Conservation (phyloP, 2,113 vertebrate species). For the Coturnix japonica region DNA sequence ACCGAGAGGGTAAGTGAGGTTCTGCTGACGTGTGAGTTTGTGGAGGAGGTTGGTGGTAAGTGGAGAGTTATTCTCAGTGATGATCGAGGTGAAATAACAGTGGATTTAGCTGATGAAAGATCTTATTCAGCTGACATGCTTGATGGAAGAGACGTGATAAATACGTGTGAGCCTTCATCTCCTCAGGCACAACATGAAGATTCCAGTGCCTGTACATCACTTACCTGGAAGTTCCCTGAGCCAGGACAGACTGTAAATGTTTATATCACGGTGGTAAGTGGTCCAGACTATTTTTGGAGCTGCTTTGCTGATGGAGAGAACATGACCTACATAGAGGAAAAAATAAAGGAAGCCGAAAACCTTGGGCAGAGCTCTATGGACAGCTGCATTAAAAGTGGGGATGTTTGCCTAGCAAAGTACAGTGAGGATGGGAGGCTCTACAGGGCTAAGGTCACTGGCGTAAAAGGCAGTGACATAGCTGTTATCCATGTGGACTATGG, state of each 20-base stretch:
- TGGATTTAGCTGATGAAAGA: slow-evolving; percentile 55
- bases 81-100: slow-evolving; percentile 69
- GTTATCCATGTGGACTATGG: slow-evolving; percentile 90
- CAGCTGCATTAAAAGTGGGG: slow-evolving; percentile 67
- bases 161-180: background rate
- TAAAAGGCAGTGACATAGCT: slow-evolving; percentile 57
- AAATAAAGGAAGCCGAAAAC: slow-evolving; percentile 74
- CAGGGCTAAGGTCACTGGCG: slow-evolving; percentile 80
- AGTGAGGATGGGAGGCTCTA: slow-evolving; percentile 84
- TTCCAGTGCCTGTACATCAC: background rate
- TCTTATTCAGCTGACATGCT: background rate
- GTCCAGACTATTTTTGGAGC: slow-evolving; percentile 90
- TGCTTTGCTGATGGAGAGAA: slow-evolving; percentile 73
- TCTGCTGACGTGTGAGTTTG: slow-evolving; percentile 83
- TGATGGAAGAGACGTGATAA: background rate
- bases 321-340: slow-evolving; percentile 76
- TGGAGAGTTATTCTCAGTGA: slow-evolving; percentile 89
- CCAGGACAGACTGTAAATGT: slow-evolving; percentile 76
- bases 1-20: slow-evolving; percentile 71
- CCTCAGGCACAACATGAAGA: background rate
- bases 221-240: slow-evolving; percentile 74
- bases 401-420: slow-evolving; percentile 82
- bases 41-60: slow-evolving; percentile 74
- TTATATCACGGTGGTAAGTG: slow-evolving; percentile 76
- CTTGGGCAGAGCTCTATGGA: background rate